A percentile compares a stretch with the other conserved stretches of the same genome.
phyloP scores from a whole-genome alignment of 92 coral and sea anemone species.

The Nematostella vectensis region DNA sequence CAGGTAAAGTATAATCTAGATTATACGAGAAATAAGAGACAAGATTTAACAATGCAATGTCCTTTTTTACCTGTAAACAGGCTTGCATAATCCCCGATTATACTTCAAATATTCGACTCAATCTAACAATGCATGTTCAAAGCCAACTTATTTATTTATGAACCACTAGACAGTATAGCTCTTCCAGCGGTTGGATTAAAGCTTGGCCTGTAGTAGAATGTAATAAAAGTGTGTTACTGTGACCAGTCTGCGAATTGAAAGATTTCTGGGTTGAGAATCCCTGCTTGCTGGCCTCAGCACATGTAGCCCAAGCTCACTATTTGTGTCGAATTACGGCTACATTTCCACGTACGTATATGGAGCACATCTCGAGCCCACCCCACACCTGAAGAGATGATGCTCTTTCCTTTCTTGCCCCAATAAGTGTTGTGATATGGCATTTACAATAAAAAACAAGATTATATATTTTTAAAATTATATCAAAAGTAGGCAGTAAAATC shows the following conservation, averaged over 20 bases:
- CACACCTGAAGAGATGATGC: no score
- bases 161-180: conserved; percentile 25
- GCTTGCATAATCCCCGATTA: conserved; percentile 47
- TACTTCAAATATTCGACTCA: conserved; percentile 29
- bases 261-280: conserved; percentile 21
- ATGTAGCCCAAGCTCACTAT: no score
- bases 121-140: conserved; percentile 54
- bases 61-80: conserved; percentile 29
- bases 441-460: no score
- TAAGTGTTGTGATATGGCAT: no score
- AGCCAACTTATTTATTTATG: conserved; percentile 9
- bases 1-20: conserved; percentile 31
- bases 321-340: no score
- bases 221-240: conserved; percentile 13
- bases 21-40: no score
- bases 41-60: no score
- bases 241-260: conserved; percentile 43
- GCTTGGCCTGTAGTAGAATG: conserved; percentile 24
- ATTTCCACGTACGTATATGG: no score
- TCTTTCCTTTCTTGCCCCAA: no score
- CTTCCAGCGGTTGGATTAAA: conserved; percentile 30
- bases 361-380: no score
- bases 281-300: conserved; percentile 22
- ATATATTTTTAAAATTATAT: no score
- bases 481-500: no score